Conservation (phyloP, 1,140 invertebrate species). For the Andricus grossulariae region DNA sequence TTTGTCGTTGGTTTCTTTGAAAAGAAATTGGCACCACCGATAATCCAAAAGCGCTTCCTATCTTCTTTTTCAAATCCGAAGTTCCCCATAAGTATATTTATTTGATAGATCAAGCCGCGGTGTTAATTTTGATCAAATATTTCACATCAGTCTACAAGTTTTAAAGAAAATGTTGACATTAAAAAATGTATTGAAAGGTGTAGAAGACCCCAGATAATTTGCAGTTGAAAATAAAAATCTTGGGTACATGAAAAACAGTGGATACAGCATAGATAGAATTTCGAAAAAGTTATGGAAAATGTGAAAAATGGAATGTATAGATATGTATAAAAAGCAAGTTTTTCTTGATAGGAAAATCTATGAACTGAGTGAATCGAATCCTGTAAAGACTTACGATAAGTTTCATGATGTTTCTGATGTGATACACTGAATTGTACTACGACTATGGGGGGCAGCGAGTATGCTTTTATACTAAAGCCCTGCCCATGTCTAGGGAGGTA, state of each 20-base stretch:
- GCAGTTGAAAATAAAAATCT: not conserved
- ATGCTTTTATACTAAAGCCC: slow-evolving; percentile 75
- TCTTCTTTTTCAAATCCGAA: no score
- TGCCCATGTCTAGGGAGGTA: slow-evolving; percentile 65
- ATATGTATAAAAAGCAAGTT: not conserved
- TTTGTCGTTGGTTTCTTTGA: no score
- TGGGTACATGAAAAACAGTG: not conserved
- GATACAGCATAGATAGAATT: not conserved
- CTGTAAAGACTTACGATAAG: slow-evolving; percentile 69
- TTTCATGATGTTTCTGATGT: slow-evolving; percentile 73
- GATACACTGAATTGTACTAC: slow-evolving; percentile 70
- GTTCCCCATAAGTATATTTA: no score
- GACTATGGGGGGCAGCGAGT: slow-evolving; percentile 65
- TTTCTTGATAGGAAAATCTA: not conserved
- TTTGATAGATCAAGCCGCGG: no score
- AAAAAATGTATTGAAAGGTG: not conserved
- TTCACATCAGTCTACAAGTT: no score
- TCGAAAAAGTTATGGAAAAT: not conserved
- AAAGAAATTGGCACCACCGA: no score
- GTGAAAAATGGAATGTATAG: not conserved
- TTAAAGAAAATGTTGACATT: no score
- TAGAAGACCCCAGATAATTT: not conserved
- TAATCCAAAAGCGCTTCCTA: no score
- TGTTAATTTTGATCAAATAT: no score
- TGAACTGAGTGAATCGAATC: not conserved